Conservation (phyloP, 1,140 invertebrate species). For the Sinella curviseta region DNA sequence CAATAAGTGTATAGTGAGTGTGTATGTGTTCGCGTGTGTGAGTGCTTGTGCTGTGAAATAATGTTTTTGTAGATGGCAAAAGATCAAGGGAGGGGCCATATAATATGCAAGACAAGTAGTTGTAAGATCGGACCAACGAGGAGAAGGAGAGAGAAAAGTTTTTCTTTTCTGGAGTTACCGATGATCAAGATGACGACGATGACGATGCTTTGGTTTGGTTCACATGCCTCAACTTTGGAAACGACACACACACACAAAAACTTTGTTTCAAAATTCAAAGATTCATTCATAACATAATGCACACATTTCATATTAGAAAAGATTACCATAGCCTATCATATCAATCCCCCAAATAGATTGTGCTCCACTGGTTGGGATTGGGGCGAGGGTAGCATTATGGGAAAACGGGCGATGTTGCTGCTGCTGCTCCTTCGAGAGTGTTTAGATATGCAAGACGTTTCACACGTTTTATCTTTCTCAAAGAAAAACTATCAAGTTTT, state of each 20-base stretch:
- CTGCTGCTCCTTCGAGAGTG: neutral
- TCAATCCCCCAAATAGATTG: too few relatives aligned
- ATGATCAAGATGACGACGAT: neutral
- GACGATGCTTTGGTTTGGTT: neutral
- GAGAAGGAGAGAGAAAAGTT: neutral
- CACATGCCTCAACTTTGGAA: neutral
- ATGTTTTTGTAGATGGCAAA: too few relatives aligned
- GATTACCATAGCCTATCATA: neutral
- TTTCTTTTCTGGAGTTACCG: neutral
- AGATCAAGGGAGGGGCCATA: neutral
- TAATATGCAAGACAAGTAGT: neutral
- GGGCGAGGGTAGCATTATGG: neutral
- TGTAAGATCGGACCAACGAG: neutral
- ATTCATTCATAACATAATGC: neutral
- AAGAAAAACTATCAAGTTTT: slow-evolving; percentile 23
- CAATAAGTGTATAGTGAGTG: too few relatives aligned
- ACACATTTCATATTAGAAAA: neutral
- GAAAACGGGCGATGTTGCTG: neutral
- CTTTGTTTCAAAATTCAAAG: neutral
- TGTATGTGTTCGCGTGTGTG: neutral
- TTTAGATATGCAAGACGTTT: slow-evolving; percentile 10
- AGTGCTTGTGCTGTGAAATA: neutral
- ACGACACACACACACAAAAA: neutral
- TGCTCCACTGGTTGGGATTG: too few relatives aligned
- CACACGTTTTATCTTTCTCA: neutral